Base-by-base conservation (phyloP, 2,113 vertebrate genomes). In the Morphnarchus princeps region DNA sequence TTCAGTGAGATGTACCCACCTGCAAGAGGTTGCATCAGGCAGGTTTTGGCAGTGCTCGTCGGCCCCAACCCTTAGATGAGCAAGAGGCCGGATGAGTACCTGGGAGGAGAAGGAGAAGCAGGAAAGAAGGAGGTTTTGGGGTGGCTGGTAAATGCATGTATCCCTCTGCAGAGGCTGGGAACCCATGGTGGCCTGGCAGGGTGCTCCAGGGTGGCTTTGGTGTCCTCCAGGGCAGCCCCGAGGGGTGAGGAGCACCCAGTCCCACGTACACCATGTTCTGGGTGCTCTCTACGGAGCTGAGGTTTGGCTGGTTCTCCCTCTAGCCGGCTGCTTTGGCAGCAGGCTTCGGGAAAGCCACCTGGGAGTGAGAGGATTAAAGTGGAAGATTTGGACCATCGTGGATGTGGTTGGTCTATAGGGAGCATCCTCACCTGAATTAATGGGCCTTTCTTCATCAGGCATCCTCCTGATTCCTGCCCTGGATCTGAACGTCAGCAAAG, bases 101-200 rank as follows among this genome's bases (percentile, higher is more conserved):
- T 8, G 8, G 25, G 21, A 63, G 43, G 43, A 58, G 26, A 31
- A 71, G 43, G 14, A 61, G 26, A 4, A 58, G 17, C 18, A 52
- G 79, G 32, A 65, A 26, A 19, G 11, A 42, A 57, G 42, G 16
- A 42, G 25, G 3, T 31, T 40, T 67, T 3, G 2, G 63, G 40
- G 25, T 0, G 0, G 13, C 20, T 26, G 13, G 31, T 22, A 82
- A 66, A 45, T 12, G 24, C 28, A 22, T 8, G 15, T 15, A 49
- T 16, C 49, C 61, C 14, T 36, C 65, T 43, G 49, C 32, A 12
- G 74, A 45, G 52, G 38, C 31, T 49, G 38, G 32, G 54, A 36
- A 36, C 10, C 15, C 5, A 3, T 1, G 0, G 1, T 0, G 1
- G 3, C 16, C 12, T 17, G 6, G 34, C 40, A 45, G n/a, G 13